These are phyloP conservation scores for Dendrocincla tyrannina DNA, from an alignment of 2,797 vertebrate species.

Conservation along the genomic window DNA sequence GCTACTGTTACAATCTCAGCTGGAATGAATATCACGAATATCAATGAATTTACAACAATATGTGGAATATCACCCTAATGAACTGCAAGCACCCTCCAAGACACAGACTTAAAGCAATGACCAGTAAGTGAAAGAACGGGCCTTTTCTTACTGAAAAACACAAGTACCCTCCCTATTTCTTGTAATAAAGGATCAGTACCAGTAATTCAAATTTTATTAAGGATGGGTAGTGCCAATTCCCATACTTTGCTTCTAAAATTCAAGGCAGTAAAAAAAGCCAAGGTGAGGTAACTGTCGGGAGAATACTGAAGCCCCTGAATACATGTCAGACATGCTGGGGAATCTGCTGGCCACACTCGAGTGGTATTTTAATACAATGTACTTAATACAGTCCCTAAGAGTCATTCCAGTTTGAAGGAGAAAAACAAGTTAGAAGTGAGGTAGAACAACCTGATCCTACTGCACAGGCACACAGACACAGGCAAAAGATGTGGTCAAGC, in stretches of 20 bases:
- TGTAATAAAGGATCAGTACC: neutral
- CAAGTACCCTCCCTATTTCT: neutral
- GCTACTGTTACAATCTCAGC: neutral
- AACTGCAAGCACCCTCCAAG: neutral
- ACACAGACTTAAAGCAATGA: neutral
- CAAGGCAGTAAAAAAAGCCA: neutral
- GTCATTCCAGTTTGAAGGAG: neutral
- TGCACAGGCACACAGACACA: neutral
- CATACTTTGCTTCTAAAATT: neutral
- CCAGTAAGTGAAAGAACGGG: neutral
- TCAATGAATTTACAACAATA: neutral
- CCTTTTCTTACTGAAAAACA: neutral
- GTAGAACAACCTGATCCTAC: neutral
- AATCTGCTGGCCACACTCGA: neutral
- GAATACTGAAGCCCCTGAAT: neutral
- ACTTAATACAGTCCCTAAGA: neutral
- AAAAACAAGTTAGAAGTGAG: neutral
- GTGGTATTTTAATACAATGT: neutral
- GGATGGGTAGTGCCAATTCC: neutral
- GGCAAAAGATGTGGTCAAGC: rapidly evolving
- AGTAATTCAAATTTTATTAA: neutral
- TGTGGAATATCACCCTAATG: neutral
- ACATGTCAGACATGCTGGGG: neutral
- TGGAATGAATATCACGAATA: neutral
- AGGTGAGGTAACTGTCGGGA: neutral